Base-by-base conservation (phyloP, 2,113 vertebrate species). In the Salvelinus sp. region DNA sequence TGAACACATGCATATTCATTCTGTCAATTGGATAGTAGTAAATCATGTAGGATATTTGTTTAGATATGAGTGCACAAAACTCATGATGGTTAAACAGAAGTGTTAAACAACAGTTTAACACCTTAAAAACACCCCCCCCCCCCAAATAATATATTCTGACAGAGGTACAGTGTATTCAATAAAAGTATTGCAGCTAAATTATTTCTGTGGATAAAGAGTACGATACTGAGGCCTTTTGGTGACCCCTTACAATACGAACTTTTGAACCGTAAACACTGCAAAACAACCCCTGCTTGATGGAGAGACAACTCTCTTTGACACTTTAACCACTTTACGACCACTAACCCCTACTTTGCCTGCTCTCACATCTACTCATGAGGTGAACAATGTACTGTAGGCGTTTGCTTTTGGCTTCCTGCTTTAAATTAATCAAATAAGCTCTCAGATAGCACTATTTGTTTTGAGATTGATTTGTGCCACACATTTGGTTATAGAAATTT, bases 401-500 rank as follows among this genome's bases (percentile, higher is more conserved):
- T 74, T 76, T 74, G 47, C 58, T 65, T 23, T 14, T 18, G 25
- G 9, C 6, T 27, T 18, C 12, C 2, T 13, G 54, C 6, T 69
- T 69, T 69, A 33, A 44, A 85, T 82, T 18, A 85, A 70, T 69
- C 76, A 86, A 84, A 87, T 83, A 2, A 82, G 60, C 25, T 69
- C 16, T 44, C n/a, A 22, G 16, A 9, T 22, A 20, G n/a, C 30
- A 69, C 33, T 44, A 44, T 14, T 18, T 57, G 54, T 20, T 57
- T 57, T 20, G 16, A 20, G 54, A 44, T 44, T 2, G 38, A 44
- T 44, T 10, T 44, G 38, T 44, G 38, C 50, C 12, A 54, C 12
- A 54, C 50, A 54, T 16, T 54, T 54, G 50, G 12, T 54, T 54
- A 3, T 4, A 54, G 50, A 14, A 54, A 54, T 18, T 54, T 54